These are phyloP conservation scores for Psittacus erithacus DNA, from an alignment of 2,113 vertebrate species.

Conservation along the genomic window DNA sequence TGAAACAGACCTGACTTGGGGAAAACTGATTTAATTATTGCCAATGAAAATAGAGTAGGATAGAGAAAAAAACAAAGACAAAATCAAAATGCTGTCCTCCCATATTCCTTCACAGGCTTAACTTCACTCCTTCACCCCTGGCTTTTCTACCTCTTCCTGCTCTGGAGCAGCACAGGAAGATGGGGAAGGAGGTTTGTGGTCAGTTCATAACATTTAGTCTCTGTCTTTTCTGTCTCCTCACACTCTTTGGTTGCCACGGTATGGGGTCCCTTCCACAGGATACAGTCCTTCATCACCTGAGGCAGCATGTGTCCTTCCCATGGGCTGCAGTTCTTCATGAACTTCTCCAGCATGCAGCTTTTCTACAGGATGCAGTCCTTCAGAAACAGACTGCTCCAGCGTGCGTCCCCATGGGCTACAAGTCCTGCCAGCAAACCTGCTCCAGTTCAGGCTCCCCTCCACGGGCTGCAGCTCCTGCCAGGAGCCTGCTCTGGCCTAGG, in stretches of 20 bases:
- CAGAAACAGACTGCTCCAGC: neutral
- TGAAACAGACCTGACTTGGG: neutral
- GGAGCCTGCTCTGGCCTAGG: fast-evolving
- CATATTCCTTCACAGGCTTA: neutral
- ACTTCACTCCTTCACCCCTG: neutral
- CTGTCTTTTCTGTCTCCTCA: neutral
- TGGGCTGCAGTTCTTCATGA: neutral
- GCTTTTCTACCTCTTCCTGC: neutral
- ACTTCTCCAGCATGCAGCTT: neutral
- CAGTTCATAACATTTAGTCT: neutral
- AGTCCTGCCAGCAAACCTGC: neutral
- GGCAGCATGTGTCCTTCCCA: neutral
- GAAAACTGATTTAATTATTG: neutral
- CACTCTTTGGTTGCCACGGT: neutral
- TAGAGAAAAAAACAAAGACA: neutral
- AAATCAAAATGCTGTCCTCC: neutral
- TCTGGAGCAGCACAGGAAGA: neutral
- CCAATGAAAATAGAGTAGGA: neutral
- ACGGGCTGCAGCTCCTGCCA: neutral
- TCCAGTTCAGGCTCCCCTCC: neutral
- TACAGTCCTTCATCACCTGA: neutral
- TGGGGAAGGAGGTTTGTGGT: neutral
- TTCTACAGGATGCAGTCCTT: neutral
- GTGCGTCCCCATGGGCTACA: neutral
- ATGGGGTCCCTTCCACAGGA: neutral